Conservation (phyloP, 2,113 vertebrate species). For the Mirounga angustirostris region DNA sequence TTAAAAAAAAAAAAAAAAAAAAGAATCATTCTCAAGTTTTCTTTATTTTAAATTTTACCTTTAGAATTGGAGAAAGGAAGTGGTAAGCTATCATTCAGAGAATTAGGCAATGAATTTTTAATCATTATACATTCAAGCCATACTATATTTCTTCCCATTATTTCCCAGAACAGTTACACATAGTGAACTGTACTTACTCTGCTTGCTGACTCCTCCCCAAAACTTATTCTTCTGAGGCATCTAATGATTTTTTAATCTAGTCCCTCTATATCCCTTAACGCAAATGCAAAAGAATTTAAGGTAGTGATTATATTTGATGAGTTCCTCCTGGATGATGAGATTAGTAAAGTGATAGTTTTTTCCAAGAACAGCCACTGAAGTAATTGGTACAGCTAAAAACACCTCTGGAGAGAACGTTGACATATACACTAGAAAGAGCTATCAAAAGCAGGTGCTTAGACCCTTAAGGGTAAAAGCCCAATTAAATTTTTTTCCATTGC, state of each 20-base stretch:
- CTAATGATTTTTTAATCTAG: not conserved
- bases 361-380: not conserved
- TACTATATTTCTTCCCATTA: not conserved
- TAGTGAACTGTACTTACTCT: rapidly evolving
- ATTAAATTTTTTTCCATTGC: not conserved
- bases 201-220: not conserved
- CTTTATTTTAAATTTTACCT: not conserved
- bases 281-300: slow-evolving; percentile 17
- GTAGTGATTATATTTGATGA: not conserved
- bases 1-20: no score
- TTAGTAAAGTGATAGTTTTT: not conserved
- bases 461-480: not conserved
- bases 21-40: not conserved
- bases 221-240: not conserved
- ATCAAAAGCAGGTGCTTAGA: not conserved
- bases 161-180: not conserved
- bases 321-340: not conserved
- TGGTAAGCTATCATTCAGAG: not conserved
- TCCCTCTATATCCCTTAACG: not conserved
- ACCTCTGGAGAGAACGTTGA: not conserved
- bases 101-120: not conserved
- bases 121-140: not conserved
- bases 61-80: not conserved
- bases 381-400: not conserved
- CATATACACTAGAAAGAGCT: not conserved